phyloP scores from a whole-genome alignment of 2,113 vertebrate species.

The Peucedramus taeniatus region DNA sequence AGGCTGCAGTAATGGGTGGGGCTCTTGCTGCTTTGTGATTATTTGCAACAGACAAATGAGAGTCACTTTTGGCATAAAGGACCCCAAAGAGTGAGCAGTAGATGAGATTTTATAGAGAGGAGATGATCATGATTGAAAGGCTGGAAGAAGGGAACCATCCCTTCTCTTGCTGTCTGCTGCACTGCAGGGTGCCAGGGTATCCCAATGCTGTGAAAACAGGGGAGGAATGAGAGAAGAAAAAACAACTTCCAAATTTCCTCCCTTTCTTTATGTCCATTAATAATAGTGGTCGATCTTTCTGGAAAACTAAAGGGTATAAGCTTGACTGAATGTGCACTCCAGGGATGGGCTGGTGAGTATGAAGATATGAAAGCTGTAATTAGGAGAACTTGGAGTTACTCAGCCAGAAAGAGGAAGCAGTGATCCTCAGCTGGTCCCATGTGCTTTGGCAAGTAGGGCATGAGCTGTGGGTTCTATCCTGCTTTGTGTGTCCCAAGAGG shows the following conservation, averaged over 20 bases:
- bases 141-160: not conserved
- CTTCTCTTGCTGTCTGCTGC: not conserved
- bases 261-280: not conserved
- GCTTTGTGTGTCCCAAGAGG: not conserved
- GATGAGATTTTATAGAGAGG: not conserved
- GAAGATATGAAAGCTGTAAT: not conserved
- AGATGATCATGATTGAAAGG: not conserved
- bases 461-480: not conserved
- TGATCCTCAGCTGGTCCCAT: accelerated
- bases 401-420: not conserved
- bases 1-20: not conserved
- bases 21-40: not conserved
- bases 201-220: not conserved
- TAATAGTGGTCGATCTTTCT: accelerated
- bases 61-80: not conserved
- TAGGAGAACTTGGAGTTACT: not conserved
- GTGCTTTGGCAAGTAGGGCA: not conserved
- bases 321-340: not conserved
- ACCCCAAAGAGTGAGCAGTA: not conserved
- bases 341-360: not conserved
- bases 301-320: not conserved
- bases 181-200: not conserved
- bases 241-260: not conserved
- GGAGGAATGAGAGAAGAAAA: not conserved
- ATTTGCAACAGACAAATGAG: not conserved